Base-by-base conservation (phyloP, 1,140 invertebrate species). In the Asobara japonica region DNA sequence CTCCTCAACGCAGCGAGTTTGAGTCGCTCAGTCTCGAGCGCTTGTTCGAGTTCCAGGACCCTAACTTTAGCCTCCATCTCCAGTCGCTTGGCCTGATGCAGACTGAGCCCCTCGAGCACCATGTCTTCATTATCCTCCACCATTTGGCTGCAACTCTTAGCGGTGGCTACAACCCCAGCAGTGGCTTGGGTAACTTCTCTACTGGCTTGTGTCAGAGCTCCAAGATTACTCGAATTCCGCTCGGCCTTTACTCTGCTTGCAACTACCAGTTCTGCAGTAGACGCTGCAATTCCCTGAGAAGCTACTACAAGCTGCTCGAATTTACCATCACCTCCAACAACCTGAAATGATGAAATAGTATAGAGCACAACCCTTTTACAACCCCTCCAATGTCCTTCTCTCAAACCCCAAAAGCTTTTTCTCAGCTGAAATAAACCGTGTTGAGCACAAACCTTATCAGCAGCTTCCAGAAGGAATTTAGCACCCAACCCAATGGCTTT, bases 401-500 rank as follows among this genome's bases (percentile, higher is more conserved):
- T n/a, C n/a, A n/a, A n/a, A n/a, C n/a, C n/a, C n/a, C n/a, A n/a
- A n/a, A n/a, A n/a, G n/a, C n/a, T n/a, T n/a, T n/a, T n/a, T n/a
- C n/a, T n/a, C n/a, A n/a, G n/a, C n/a, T n/a, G n/a, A n/a, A n/a
- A n/a, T n/a, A n/a, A n/a, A n/a, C n/a, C n/a, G n/a, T n/a, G n/a
- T n/a, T n/a, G n/a, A n/a, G n/a, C n/a, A n/a, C n/a, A n/a, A n/a
- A n/a, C n/a, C 86, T 96, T 95, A 87, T 99, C 97, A 16, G 97
- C 97, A 18, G 96, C 94, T 80, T 95, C 93, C 95, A 99, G 90
- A 22, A 99, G 88, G 77, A 97, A 92, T 82, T 96, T 97, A 22
- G 97, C 98, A 62, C 96, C 97, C 83, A 96, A 93, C 0, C 96
- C 98, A 10, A 99, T 97, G 30, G 97, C 94, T 86, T 99, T 99